Evolutionary conservation across 2,113 vertebrate species (phyloP).

Genomic region (Sapajus apella): DNA sequence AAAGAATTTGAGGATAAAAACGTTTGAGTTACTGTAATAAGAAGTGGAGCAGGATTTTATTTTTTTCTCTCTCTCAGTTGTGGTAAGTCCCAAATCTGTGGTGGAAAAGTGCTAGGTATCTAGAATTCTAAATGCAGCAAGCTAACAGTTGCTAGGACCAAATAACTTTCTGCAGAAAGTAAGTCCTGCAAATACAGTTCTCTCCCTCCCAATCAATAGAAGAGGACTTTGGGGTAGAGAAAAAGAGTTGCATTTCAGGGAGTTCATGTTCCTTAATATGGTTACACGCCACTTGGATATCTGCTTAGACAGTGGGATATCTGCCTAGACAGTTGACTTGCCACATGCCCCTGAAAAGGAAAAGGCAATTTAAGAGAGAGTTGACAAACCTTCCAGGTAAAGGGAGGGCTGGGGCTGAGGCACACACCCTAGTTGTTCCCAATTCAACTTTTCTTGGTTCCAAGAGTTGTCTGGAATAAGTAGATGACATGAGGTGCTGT

Average conservation of each 20-base stretch:
- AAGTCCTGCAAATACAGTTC: neutral
- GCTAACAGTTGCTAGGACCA: neutral
- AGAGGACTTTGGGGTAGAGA: neutral
- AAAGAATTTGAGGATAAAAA: slow-evolving; percentile 15
- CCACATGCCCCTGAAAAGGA: neutral
- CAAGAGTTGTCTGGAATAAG: neutral
- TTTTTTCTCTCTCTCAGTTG: neutral
- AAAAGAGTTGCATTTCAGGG: neutral
- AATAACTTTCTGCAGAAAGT: neutral
- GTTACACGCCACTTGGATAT: neutral
- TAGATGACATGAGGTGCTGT: neutral
- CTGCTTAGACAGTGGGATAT: neutral
- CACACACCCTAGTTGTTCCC: neutral
- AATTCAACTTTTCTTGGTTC: neutral
- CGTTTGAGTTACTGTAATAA: neutral
- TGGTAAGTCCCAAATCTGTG: neutral
- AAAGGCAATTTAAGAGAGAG: neutral
- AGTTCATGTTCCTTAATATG: neutral
- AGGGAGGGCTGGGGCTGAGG: neutral
- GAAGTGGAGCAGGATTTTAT: neutral
- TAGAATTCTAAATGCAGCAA: neutral
- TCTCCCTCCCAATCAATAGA: rapidly evolving
- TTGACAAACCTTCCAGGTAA: neutral
- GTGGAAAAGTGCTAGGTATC: neutral
- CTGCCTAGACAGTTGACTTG: neutral